Conservation (phyloP, 2,888 invertebrate genomes). For the Noctua janthe region DNA sequence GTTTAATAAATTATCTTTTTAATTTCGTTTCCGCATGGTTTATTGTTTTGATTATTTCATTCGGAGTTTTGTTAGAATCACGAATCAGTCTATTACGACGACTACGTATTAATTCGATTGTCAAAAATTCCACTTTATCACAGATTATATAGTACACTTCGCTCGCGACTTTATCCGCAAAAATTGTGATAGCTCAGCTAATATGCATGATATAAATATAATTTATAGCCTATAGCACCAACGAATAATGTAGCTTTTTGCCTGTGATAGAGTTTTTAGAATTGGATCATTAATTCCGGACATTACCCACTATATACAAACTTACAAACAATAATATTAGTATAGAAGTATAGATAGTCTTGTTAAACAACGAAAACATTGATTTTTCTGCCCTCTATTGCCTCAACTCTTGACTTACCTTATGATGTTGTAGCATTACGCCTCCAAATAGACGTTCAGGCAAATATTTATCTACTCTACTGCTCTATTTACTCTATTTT, state of each 20-base stretch:
- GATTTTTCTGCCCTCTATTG: not conserved
- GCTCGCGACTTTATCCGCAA: too few species aligned
- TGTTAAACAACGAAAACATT: not conserved
- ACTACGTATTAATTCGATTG: not conserved
- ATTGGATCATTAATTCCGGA: too few species aligned
- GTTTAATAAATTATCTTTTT: slow-evolving; percentile 13
- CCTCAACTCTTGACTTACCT: not conserved
- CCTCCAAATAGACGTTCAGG: not conserved
- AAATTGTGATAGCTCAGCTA: too few species aligned
- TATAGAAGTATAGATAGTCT: not conserved
- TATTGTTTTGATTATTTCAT: slow-evolving; percentile 5
- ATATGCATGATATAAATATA: too few species aligned
- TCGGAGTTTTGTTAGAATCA: not conserved
- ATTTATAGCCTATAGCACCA: too few species aligned
- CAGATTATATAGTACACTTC: not conserved
- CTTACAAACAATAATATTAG: too few species aligned
- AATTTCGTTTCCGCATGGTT: slow-evolving; percentile 6
- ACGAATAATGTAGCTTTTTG: too few species aligned
- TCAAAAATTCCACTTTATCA: not conserved
- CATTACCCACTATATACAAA: too few species aligned
- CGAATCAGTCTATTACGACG: not conserved
- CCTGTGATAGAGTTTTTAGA: too few species aligned
- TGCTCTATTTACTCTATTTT: not conserved
- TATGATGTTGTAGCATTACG: not conserved
- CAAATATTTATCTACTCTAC: not conserved